These are phyloP conservation scores for Cacoxenus indagator DNA, from an alignment of 2,888 invertebrate species.

Conservation along the genomic window DNA sequence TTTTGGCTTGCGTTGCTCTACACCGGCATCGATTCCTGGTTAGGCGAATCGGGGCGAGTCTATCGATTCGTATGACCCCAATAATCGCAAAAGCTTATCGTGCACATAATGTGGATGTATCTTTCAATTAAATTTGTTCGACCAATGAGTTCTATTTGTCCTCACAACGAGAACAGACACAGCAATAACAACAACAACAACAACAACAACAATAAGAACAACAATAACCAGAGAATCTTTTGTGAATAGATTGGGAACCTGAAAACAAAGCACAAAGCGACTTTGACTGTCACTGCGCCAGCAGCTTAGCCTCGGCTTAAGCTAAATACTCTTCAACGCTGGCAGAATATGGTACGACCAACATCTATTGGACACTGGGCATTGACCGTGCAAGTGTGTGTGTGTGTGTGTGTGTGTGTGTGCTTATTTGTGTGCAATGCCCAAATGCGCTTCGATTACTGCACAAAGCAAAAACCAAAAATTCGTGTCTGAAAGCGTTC, in stretches of 20 bases:
- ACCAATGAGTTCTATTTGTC: slow-evolving; percentile 53
- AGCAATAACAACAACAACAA: slow-evolving; percentile 24
- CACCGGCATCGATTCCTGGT: too few relatives aligned
- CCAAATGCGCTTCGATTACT: too few relatives aligned
- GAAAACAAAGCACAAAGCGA: not conserved
- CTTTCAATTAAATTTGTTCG: slow-evolving; percentile 52
- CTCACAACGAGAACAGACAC: slow-evolving; percentile 41
- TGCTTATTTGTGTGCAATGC: too few relatives aligned
- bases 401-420: too few relatives aligned
- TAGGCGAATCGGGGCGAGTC: too few relatives aligned
- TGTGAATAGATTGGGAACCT: not conserved
- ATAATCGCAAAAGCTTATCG: slow-evolving; percentile 12
- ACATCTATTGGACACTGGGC: too few relatives aligned
- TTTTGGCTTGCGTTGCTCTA: not conserved
- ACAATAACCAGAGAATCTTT: not conserved
- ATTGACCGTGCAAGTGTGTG: too few relatives aligned
- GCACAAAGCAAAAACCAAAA: too few relatives aligned
- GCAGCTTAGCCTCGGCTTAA: slow-evolving; percentile 28
- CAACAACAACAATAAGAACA: not conserved
- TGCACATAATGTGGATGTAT: not conserved
- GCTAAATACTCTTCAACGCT: slow-evolving; percentile 10
- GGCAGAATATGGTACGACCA: not conserved
- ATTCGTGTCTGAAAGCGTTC: too few relatives aligned
- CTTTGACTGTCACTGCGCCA: not conserved
- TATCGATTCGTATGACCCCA: not conserved